These are phyloP conservation scores for Melieria omissa DNA, from an alignment of 2,888 invertebrate species.

Conservation along the genomic window DNA sequence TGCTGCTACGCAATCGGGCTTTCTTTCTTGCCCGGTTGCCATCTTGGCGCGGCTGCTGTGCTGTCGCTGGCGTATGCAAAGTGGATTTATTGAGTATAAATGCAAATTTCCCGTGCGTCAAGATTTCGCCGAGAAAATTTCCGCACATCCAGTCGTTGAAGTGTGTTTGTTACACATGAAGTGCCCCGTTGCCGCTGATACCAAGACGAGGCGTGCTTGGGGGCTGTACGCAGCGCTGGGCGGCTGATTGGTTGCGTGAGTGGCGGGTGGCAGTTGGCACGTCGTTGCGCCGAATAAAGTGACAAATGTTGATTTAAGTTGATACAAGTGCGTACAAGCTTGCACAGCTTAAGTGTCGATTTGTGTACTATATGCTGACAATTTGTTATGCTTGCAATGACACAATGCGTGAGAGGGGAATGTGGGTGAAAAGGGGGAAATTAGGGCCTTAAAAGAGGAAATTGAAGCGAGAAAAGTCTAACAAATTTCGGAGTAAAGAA, in stretches of 20 bases:
- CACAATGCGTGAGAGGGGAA: neutral
- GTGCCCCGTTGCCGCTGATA: neutral
- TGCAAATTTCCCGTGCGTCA: constrained; percentile 56
- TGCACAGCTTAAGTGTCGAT: constrained; percentile 29
- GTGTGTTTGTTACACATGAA: neutral
- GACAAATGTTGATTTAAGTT: constrained; percentile 36
- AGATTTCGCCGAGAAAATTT: constrained; percentile 13
- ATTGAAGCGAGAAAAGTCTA: too few relatives aligned
- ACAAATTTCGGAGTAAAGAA: too few relatives aligned
- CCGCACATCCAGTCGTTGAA: too few relatives aligned
- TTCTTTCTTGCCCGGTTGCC: constrained; percentile 5
- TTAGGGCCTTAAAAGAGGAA: neutral
- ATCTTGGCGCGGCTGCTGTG: constrained; percentile 4
- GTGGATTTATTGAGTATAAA: constrained; percentile 66
- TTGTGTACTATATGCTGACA: constrained; percentile 31
- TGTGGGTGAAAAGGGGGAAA: neutral
- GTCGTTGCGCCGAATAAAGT: constrained; percentile 17
- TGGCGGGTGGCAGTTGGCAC: constrained; percentile 5
- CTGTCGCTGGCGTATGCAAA: constrained; percentile 53
- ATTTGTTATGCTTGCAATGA: constrained; percentile 24
- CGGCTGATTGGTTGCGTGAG: neutral
- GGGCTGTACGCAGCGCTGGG: neutral
- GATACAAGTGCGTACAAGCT: constrained; percentile 8
- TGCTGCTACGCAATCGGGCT: constrained; percentile 9
- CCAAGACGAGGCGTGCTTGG: neutral